phyloP scores from a whole-genome alignment of 2,113 vertebrate species.

The Thalassarche chlororhynchos region DNA sequence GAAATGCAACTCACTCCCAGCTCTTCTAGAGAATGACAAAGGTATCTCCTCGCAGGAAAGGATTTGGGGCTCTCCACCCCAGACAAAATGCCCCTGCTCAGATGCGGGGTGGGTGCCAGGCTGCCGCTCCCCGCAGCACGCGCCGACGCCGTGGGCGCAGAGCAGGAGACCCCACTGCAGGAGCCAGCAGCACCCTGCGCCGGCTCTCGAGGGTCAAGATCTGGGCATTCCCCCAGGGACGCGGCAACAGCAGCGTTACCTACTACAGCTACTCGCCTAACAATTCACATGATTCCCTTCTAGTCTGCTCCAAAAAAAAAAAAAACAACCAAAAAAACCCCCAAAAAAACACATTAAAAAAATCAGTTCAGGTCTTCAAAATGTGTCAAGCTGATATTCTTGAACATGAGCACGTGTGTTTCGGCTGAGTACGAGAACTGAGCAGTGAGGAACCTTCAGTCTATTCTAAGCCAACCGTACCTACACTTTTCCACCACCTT shows the following conservation, averaged over 20 bases:
- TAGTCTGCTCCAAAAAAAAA: neutral
- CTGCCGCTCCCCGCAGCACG: neutral
- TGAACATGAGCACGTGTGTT: fast-evolving
- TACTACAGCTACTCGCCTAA: too few relatives aligned
- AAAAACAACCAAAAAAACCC: too few relatives aligned
- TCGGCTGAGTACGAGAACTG: neutral
- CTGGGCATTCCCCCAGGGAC: too few relatives aligned
- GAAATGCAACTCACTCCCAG: fast-evolving
- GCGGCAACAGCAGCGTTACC: neutral
- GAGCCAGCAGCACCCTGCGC: neutral
- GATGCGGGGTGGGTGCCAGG: fast-evolving
- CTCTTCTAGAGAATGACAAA: neutral
- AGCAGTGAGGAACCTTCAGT: neutral
- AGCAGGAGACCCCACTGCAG: neutral
- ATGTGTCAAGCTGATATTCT: neutral
- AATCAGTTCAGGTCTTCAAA: neutral
- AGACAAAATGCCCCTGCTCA: fast-evolving
- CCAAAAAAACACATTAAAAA: neutral
- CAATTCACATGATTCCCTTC: neutral
- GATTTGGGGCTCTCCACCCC: too few relatives aligned
- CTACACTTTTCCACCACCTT: neutral
- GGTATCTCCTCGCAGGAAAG: neutral
- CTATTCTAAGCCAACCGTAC: fast-evolving
- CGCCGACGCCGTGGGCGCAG: neutral
- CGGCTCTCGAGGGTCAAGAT: neutral